Percentiles rank a stretch among this genome's conserved stretches.
phyloP scores from a whole-genome alignment of 1,140 invertebrate genomes.

The Temnothorax longispinosus region DNA sequence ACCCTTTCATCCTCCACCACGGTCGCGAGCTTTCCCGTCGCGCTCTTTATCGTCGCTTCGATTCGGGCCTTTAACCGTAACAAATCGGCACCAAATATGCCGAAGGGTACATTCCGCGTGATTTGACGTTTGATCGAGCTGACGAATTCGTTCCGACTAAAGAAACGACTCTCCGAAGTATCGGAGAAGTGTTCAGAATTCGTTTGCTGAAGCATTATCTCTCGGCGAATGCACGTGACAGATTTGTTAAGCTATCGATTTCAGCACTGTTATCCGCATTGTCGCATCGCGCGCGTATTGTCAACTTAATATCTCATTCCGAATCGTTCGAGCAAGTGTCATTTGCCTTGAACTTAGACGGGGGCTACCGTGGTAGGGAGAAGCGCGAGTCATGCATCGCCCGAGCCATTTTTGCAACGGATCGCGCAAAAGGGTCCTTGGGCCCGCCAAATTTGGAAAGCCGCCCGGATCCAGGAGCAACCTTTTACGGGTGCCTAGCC shows the following conservation, averaged over 20 bases:
- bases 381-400: conserved; percentile 54
- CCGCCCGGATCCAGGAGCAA: conserved; percentile 58
- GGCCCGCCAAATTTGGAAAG: conserved; percentile 78
- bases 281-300: neutral
- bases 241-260: neutral
- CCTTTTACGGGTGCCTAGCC: conserved; percentile 64
- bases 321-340: conserved; percentile 3
- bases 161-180: neutral
- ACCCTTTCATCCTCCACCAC: conserved; percentile 17
- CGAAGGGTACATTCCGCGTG: neutral
- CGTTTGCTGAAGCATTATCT: neutral
- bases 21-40: conserved; percentile 17
- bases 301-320: neutral
- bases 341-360: conserved; percentile 68
- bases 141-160: neutral
- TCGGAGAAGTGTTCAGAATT: neutral
- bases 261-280: neutral
- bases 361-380: conserved; percentile 42
- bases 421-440: conserved; percentile 60
- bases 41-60: neutral
- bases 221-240: neutral
- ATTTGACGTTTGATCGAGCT: neutral
- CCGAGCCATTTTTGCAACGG: conserved; percentile 73
- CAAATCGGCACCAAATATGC: conserved; percentile 10
- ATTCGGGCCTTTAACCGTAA: conserved; percentile 15